Evolutionary conservation across 30 jellyfish, hydroid and myxozoan genomes (phyloP).

Genomic region (Hydractinia echinata): DNA sequence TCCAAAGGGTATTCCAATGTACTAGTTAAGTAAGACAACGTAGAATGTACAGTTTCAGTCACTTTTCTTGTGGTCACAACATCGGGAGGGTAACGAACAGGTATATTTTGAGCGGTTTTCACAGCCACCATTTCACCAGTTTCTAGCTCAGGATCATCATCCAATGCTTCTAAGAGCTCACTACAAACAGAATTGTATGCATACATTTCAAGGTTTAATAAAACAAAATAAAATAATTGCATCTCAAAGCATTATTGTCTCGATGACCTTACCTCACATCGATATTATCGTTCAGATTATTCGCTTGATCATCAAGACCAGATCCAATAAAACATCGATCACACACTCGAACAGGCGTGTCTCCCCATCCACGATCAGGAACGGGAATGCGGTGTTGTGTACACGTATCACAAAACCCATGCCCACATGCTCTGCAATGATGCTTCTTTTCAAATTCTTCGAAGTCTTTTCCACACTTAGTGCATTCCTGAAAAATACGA

Average conservation of each 20-base stretch:
- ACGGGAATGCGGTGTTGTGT: slow-evolving; percentile 83
- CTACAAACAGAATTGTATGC: slow-evolving; percentile 1
- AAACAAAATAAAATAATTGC: neutral
- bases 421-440: slow-evolving; percentile 97
- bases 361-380: slow-evolving; percentile 99
- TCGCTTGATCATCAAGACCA: slow-evolving; percentile 39
- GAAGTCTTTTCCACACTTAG: slow-evolving; percentile 76
- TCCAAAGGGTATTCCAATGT: slow-evolving; percentile 90
- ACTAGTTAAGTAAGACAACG: slow-evolving; percentile 82
- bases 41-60: slow-evolving; percentile 87
- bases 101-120: slow-evolving; percentile 68
- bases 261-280: slow-evolving; percentile 37
- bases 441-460: slow-evolving; percentile 86
- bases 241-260: neutral
- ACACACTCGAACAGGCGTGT: slow-evolving; percentile 89
- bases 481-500: slow-evolving; percentile 61
- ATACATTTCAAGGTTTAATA: neutral
- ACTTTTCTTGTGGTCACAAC: slow-evolving; percentile 74
- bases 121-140: slow-evolving; percentile 91
- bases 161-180: slow-evolving; percentile 85
- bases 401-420: slow-evolving; percentile 88
- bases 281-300: slow-evolving; percentile 11
- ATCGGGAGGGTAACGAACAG: slow-evolving; percentile 81
- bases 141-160: slow-evolving; percentile 90
- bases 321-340: slow-evolving; percentile 62